Conservation (phyloP, 1,140 invertebrate genomes). For the Steinernema khuongi region DNA sequence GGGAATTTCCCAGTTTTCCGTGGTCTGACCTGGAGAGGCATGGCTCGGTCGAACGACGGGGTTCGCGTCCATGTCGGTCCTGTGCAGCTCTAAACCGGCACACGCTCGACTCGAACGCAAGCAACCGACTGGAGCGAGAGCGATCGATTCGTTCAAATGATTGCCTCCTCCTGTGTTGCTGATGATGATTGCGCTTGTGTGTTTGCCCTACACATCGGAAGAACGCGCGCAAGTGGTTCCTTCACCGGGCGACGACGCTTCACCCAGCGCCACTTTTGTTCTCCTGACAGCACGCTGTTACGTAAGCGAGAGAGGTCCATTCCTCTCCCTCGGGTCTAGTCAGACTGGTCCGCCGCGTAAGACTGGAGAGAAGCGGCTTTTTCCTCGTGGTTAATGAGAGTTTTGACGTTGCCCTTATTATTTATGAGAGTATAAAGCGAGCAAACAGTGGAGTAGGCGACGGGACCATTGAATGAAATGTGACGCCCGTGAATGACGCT, state of each 20-base stretch:
- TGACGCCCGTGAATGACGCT: no score
- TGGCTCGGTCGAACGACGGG: background rate
- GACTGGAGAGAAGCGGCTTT: background rate
- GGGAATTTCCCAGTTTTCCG: no score
- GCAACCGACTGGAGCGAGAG: background rate
- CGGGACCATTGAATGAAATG: background rate
- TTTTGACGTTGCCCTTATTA: background rate
- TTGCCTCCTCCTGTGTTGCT: background rate
- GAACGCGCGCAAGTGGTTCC: background rate
- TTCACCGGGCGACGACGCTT: background rate
- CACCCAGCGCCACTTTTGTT: background rate
- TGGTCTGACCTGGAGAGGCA: background rate
- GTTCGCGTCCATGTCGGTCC: no score
- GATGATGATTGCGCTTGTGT: conserved; percentile 16
- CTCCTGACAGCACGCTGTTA: no score
- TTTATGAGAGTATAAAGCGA: background rate
- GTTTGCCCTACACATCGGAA: background rate
- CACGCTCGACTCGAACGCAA: background rate
- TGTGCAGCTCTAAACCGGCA: background rate
- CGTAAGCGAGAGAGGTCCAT: background rate
- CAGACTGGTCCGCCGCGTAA: background rate
- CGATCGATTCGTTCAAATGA: conserved; percentile 10
- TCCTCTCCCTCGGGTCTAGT: background rate
- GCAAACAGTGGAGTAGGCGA: background rate
- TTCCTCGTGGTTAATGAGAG: background rate